Conservation (phyloP, 2,888 invertebrate genomes). For the Polydesmus complanatus region DNA sequence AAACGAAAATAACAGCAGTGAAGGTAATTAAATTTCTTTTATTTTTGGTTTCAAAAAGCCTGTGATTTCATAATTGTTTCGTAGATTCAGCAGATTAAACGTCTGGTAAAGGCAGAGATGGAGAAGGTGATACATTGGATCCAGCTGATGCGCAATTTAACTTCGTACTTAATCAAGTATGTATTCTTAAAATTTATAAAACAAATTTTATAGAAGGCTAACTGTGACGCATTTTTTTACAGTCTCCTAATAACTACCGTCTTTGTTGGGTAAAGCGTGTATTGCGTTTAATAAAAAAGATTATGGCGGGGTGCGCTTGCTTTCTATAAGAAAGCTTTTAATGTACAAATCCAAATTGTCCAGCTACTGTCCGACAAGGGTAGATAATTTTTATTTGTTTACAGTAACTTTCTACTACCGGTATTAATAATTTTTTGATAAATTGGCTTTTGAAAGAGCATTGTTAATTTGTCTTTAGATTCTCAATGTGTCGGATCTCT, state of each 20-base stretch:
- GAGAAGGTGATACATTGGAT: slow-evolving; percentile 99
- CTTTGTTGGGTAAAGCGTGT: slow-evolving; percentile 93
- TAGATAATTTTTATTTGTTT: slow-evolving; percentile 39
- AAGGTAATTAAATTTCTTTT: no score
- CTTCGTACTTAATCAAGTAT: slow-evolving; percentile 71
- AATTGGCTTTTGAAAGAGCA: slow-evolving; percentile 89
- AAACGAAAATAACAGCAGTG: no score
- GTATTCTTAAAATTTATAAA: background rate
- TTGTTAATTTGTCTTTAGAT: slow-evolving; percentile 80
- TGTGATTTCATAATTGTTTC: no score
- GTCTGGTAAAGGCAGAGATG: no score
- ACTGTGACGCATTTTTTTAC: slow-evolving; percentile 29
- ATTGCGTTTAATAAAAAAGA: slow-evolving; percentile 94
- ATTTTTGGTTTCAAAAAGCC: no score
- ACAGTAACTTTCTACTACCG: no score
- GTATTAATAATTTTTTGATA: slow-evolving; percentile 33
- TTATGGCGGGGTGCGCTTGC: slow-evolving; percentile 85
- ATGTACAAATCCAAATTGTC: slow-evolving; percentile 89
- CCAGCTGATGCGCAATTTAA: slow-evolving; percentile 99
- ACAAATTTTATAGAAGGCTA: no score
- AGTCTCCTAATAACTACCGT: slow-evolving; percentile 88
- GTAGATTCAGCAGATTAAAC: no score
- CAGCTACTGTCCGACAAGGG: slow-evolving; percentile 95
- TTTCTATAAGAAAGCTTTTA: slow-evolving; percentile 96
- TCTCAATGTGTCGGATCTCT: slow-evolving; percentile 88